phyloP scores from a whole-genome alignment of 2,888 invertebrate species.

The Athalia cordata region DNA sequence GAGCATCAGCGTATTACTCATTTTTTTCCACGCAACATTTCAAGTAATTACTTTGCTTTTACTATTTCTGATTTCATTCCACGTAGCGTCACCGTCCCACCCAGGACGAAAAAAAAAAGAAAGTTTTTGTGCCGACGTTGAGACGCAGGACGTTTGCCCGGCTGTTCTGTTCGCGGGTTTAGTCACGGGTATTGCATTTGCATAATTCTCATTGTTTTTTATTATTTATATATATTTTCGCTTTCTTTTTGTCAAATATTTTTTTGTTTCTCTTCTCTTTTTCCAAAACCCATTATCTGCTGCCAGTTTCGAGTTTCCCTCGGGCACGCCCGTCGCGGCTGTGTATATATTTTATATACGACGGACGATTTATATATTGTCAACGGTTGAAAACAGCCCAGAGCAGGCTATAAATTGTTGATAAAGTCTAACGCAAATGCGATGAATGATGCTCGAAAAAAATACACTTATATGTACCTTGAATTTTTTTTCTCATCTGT shows the following conservation, averaged over 20 bases:
- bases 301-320: constrained; percentile 16
- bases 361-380: constrained; percentile 9
- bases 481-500: not conserved
- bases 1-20: too few species aligned
- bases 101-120: too few species aligned
- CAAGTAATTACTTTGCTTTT: too few species aligned
- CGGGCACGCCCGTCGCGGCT: not conserved
- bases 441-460: constrained; percentile 11
- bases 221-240: too few species aligned
- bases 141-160: not conserved
- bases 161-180: constrained; percentile 12
- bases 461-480: constrained; percentile 9
- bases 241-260: too few species aligned
- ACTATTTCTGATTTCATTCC: too few species aligned
- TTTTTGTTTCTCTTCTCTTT: not conserved
- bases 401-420: not conserved
- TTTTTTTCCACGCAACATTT: too few species aligned
- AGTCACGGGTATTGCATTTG: not conserved
- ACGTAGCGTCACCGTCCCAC: too few species aligned
- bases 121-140: not conserved
- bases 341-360: not conserved
- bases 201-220: constrained; percentile 6
- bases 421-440: constrained; percentile 13
- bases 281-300: constrained; percentile 24
- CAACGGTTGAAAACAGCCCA: constrained; percentile 11